phyloP scores from a whole-genome alignment of 2,888 invertebrate genomes.

The Achlya flavicornis region DNA sequence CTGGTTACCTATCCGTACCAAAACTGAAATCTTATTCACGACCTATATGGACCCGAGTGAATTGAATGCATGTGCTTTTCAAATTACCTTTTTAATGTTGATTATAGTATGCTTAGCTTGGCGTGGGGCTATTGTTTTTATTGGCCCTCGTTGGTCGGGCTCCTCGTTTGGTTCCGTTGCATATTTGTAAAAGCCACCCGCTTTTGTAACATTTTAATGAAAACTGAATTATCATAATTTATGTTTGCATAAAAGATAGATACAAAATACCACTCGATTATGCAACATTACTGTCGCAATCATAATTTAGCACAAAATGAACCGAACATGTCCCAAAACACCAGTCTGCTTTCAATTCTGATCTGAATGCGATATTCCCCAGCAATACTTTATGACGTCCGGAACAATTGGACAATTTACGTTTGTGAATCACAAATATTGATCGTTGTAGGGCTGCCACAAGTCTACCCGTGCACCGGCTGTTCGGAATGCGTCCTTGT shows the following conservation, averaged over 20 bases:
- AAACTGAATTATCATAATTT: no score
- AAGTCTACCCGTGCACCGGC: background rate
- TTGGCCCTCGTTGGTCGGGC: background rate
- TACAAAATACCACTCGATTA: background rate
- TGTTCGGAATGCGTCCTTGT: background rate
- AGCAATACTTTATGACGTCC: constrained; percentile 20
- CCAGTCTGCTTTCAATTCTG: background rate
- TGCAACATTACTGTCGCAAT: background rate
- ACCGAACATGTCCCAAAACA: background rate
- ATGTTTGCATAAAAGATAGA: no score
- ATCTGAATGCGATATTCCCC: background rate
- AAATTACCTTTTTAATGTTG: background rate
- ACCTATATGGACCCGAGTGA: background rate
- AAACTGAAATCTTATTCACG: background rate
- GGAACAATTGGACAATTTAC: constrained; percentile 29
- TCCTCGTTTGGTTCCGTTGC: background rate
- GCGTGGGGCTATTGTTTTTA: background rate
- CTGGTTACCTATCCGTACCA: background rate
- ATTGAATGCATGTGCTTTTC: background rate
- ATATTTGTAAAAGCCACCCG: no score
- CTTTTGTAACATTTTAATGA: no score
- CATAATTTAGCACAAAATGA: background rate
- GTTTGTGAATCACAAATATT: constrained; percentile 9
- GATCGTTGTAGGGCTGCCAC: constrained; percentile 26
- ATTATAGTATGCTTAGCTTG: background rate